Conservation (phyloP, 1,140 invertebrate genomes). For the Drosophila punjabiensis region DNA sequence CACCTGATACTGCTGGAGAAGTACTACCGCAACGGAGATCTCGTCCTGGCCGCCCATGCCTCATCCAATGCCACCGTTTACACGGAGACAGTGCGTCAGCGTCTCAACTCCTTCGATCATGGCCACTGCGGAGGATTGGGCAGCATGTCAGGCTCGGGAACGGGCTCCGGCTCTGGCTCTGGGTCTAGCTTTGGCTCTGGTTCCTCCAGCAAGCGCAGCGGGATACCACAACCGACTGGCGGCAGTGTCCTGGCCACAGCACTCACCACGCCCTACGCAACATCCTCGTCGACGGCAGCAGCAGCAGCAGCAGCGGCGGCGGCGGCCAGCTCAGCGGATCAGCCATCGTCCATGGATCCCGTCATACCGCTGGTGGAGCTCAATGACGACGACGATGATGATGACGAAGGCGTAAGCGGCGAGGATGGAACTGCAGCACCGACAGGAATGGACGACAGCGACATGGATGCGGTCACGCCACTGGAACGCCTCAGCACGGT, state of each 20-base stretch:
- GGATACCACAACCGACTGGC: slow-evolving; percentile 1
- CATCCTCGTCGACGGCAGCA: not conserved
- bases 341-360: slow-evolving; percentile 18
- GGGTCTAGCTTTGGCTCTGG: not conserved
- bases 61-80: slow-evolving; percentile 91
- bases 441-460: not conserved
- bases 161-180: not conserved
- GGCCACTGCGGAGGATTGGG: slow-evolving; percentile 72
- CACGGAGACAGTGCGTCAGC: slow-evolving; percentile 91
- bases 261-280: slow-evolving; percentile 12
- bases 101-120: slow-evolving; percentile 90
- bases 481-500: slow-evolving; percentile 50
- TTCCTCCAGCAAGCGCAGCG: slow-evolving; percentile 26
- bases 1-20: slow-evolving; percentile 93
- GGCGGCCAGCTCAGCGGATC: not conserved
- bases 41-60: slow-evolving; percentile 90
- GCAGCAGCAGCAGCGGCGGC: not conserved
- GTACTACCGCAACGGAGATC: slow-evolving; percentile 91
- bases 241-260: slow-evolving; percentile 51
- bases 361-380: slow-evolving; percentile 66
- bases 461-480: not conserved
- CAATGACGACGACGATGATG: slow-evolving; percentile 69
- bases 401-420: slow-evolving; percentile 1
- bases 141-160: not conserved
- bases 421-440: not conserved